Conservation (phyloP, 2,113 vertebrate species). For the Apaloderma vittatum region DNA sequence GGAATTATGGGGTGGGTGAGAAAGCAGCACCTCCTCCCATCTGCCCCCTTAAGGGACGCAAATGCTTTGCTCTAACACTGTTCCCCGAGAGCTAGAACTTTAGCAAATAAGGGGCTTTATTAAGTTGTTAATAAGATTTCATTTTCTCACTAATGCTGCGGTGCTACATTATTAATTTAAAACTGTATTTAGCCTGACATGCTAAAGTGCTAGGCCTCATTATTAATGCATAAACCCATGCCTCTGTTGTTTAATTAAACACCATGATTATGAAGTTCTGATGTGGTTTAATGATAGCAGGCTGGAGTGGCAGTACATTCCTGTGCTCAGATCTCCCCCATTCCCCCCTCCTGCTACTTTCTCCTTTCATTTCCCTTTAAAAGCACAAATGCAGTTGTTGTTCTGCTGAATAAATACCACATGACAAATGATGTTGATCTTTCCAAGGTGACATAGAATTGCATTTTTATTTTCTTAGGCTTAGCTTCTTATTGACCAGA, state of each 20-base stretch:
- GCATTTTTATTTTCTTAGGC: slow-evolving; percentile 57
- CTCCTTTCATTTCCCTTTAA: slow-evolving; percentile 55
- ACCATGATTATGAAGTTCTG: slow-evolving; percentile 76
- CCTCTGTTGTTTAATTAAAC: slow-evolving; percentile 82
- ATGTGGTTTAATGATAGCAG: slow-evolving; percentile 74
- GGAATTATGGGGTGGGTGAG: slow-evolving; percentile 30
- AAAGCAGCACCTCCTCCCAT: slow-evolving; percentile 62
- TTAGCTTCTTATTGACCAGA: slow-evolving; percentile 47
- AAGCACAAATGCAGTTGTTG: slow-evolving; percentile 58
- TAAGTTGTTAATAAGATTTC: slow-evolving; percentile 76
- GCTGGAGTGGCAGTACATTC: slow-evolving; percentile 64
- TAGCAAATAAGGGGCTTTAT: slow-evolving; percentile 75
- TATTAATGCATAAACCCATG: slow-evolving; percentile 76
- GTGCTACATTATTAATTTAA: slow-evolving; percentile 79
- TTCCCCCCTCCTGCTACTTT: not conserved
- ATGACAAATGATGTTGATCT: slow-evolving; percentile 62
- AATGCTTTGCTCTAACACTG: slow-evolving; percentile 27
- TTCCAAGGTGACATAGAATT: slow-evolving; percentile 64
- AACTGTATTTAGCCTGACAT: slow-evolving; percentile 79
- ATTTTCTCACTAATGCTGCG: slow-evolving; percentile 62
- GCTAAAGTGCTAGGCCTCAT: slow-evolving; percentile 76
- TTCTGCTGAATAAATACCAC: slow-evolving; percentile 54
- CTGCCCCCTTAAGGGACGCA: slow-evolving; percentile 59
- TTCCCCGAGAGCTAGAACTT: slow-evolving; percentile 54
- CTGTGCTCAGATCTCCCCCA: slow-evolving; percentile 18